These are phyloP conservation scores for Ferrisia virgata DNA, from an alignment of 2,888 invertebrate genomes.

Conservation along the genomic window DNA sequence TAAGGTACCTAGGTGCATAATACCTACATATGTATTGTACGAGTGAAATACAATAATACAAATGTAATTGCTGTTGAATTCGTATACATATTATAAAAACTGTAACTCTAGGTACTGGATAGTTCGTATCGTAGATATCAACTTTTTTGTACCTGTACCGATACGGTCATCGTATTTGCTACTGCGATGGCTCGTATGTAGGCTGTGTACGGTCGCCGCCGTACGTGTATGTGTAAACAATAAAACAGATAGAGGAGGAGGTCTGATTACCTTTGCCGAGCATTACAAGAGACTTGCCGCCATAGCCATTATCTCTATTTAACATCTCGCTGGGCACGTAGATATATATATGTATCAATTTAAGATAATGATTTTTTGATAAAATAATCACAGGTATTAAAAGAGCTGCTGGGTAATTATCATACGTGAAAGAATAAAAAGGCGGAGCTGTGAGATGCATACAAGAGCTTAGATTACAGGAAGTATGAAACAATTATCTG, in stretches of 20 bases:
- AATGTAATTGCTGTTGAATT: no score
- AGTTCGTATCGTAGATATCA: no score
- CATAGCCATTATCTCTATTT: not conserved
- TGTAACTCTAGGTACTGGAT: not conserved
- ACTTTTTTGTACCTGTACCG: not conserved
- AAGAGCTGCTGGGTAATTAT: not conserved
- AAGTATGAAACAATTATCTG: no score
- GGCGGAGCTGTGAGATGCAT: no score
- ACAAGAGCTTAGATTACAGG: no score
- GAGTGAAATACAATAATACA: no score
- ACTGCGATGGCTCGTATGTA: not conserved
- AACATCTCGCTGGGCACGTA: not conserved
- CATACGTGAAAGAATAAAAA: not conserved
- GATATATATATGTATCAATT: not conserved
- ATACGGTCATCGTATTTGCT: no score
- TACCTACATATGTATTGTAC: no score
- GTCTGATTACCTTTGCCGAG: not conserved
- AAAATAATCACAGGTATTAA: not conserved
- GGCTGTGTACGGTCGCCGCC: not conserved
- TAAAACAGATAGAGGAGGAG: not conserved
- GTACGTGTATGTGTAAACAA: not conserved
- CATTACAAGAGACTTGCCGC: not conserved
- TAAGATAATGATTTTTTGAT: conserved; percentile 17
- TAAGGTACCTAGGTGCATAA: no score
- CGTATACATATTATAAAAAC: not conserved